These are phyloP conservation scores for Nomada flava DNA, from an alignment of 2,888 invertebrate genomes.

Conservation along the genomic window DNA sequence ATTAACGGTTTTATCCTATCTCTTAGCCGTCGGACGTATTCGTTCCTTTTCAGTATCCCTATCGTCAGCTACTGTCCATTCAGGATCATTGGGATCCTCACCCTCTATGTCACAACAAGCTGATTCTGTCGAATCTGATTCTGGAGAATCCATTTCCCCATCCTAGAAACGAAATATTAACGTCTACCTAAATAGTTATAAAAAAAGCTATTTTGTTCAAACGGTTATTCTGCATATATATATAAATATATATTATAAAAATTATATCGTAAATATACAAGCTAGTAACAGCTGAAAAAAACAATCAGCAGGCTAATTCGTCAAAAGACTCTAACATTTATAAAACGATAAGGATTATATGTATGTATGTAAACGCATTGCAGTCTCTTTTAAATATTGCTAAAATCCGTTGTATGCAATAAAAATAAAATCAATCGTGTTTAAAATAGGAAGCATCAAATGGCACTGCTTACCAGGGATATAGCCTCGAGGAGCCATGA, in stretches of 20 bases:
- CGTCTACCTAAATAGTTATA: constrained; percentile 55
- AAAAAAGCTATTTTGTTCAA: constrained; percentile 31
- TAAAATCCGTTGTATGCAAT: constrained; percentile 54
- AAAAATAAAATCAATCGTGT: constrained; percentile 65
- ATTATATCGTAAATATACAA: constrained; percentile 56
- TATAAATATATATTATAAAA: constrained; percentile 35
- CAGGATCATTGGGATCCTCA: constrained; percentile 94
- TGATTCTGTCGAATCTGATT: constrained; percentile 85
- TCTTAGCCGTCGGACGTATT: constrained; percentile 83
- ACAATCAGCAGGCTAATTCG: constrained; percentile 64
- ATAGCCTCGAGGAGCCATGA: constrained; percentile 75
- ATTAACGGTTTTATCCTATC: constrained; percentile 80
- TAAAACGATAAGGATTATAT: constrained; percentile 43
- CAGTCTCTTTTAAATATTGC: constrained; percentile 42
- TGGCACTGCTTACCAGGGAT: constrained; percentile 72
- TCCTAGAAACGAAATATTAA: constrained; percentile 78
- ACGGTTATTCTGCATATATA: constrained; percentile 49
- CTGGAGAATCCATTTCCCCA: constrained; percentile 84
- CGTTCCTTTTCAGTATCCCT: constrained; percentile 82
- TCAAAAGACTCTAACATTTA: constrained; percentile 57
- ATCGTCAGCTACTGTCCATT: constrained; percentile 89
- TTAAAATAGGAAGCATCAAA: constrained; percentile 70
- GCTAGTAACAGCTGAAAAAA: constrained; percentile 65
- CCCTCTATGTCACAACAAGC: constrained; percentile 86
- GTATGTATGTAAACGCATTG: constrained; percentile 44